Evolutionary conservation across 2,113 vertebrate species (phyloP).

Genomic region (Mesembrinibis cayennensis): DNA sequence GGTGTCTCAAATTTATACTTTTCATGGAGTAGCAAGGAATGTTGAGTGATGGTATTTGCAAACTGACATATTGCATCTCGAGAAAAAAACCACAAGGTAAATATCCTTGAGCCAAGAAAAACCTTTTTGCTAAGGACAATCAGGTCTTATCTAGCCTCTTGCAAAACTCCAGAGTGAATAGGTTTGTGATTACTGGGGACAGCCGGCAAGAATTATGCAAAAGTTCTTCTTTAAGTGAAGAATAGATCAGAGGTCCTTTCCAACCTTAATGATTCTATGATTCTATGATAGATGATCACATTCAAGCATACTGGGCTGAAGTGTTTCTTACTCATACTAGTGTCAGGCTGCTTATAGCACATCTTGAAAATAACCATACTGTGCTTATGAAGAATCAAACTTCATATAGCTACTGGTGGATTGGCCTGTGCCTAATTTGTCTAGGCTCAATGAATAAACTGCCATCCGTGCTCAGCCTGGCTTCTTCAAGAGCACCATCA

Average conservation of each 20-base stretch:
- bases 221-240: neutral
- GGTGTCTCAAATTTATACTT: neutral
- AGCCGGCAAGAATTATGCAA: neutral
- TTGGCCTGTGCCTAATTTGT: neutral
- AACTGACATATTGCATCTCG: neutral
- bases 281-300: neutral
- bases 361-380: neutral
- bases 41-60: neutral
- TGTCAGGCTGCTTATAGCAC: neutral
- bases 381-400: neutral
- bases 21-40: neutral
- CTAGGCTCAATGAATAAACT: neutral
- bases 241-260: neutral
- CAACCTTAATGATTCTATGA: no score
- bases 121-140: neutral
- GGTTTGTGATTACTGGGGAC: neutral
- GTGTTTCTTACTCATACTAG: neutral
- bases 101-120: neutral
- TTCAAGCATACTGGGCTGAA: neutral
- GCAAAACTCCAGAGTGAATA: neutral
- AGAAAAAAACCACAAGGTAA: neutral
- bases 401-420: neutral
- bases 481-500: neutral
- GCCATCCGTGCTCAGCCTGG: neutral
- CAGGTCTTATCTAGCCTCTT: neutral